Conservation (phyloP, 2,113 vertebrate genomes). For the Hydropotes inermis region DNA sequence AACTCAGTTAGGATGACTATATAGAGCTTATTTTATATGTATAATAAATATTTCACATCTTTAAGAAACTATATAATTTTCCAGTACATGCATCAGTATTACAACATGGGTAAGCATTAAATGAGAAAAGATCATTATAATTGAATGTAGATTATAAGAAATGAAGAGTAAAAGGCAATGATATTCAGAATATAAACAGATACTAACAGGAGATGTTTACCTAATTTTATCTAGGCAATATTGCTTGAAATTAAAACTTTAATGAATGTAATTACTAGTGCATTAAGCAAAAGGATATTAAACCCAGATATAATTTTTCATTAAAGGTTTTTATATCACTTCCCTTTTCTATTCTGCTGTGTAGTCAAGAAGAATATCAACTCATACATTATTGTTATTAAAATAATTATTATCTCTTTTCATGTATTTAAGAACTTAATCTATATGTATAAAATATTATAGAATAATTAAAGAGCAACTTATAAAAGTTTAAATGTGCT, state of each 20-base stretch:
- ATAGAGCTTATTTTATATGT: neutral
- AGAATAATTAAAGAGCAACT: conserved; percentile 67
- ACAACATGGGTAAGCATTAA: neutral
- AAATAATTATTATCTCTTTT: conserved; percentile 67
- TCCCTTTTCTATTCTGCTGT: conserved; percentile 54
- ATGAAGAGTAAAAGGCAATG: conserved; percentile 54
- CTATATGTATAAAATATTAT: conserved; percentile 46
- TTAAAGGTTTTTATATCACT: conserved; percentile 71
- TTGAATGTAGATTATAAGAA: conserved; percentile 60
- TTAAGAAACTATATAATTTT: conserved; percentile 36
- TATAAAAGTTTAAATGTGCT: conserved; percentile 36
- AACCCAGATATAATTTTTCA: conserved; percentile 75
- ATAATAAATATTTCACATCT: conserved; percentile 1
- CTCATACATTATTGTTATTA: conserved; percentile 55
- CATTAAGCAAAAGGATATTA: conserved; percentile 77
- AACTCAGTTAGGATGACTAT: conserved; percentile 3
- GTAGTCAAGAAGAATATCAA: conserved; percentile 63
- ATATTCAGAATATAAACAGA: conserved; percentile 63
- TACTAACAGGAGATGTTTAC: conserved; percentile 68
- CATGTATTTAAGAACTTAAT: conserved; percentile 62
- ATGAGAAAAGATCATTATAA: conserved; percentile 65
- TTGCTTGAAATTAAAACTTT: conserved; percentile 80
- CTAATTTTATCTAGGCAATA: conserved; percentile 79
- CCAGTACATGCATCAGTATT: neutral
- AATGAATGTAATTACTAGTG: conserved; percentile 79